A percentile compares a stretch with the other conserved stretches of the same genome.
Evolutionary conservation across 1,140 invertebrate species (phyloP).

Genomic region (Anadara kagoshimensis): DNA sequence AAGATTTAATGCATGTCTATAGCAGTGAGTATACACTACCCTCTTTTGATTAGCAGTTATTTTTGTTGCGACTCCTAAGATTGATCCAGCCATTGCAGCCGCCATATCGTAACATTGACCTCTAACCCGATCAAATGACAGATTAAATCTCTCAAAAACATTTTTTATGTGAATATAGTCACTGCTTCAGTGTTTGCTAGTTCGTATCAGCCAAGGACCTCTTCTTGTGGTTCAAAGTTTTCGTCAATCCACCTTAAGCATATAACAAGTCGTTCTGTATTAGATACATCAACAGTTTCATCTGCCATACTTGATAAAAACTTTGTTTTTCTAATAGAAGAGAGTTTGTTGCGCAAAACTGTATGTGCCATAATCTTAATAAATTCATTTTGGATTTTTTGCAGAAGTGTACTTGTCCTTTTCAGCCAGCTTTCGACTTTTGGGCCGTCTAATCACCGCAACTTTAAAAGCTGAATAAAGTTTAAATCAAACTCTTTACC

Average conservation of each 20-base stretch:
- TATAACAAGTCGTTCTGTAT: slow-evolving; percentile 15
- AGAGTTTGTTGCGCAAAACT: background rate
- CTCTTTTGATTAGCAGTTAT: background rate
- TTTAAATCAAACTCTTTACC: slow-evolving; percentile 12
- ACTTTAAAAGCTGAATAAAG: slow-evolving; percentile 20
- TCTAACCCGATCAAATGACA: no score
- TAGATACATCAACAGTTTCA: slow-evolving; percentile 14
- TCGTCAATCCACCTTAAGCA: slow-evolving; percentile 18
- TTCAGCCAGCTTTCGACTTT: slow-evolving; percentile 12
- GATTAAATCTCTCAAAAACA: background rate
- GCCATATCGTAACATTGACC: slow-evolving; percentile 25
- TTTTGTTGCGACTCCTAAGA: slow-evolving; percentile 1
- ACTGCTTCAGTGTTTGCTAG: slow-evolving; percentile 6
- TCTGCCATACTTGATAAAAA: slow-evolving; percentile 6
- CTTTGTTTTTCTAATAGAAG: background rate
- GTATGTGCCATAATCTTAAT: background rate
- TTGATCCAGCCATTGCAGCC: slow-evolving; percentile 7
- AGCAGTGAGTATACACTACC: slow-evolving; percentile 10
- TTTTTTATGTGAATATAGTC: slow-evolving; percentile 14
- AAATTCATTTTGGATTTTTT: slow-evolving; percentile 33
- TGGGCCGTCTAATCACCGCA: slow-evolving; percentile 9
- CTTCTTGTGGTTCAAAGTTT: background rate
- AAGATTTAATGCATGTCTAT: slow-evolving; percentile 12
- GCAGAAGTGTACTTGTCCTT: slow-evolving; percentile 23
- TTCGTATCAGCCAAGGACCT: slow-evolving; percentile 9